Conservation (phyloP, 2,113 vertebrate genomes). For the Actenoides hombroni region DNA sequence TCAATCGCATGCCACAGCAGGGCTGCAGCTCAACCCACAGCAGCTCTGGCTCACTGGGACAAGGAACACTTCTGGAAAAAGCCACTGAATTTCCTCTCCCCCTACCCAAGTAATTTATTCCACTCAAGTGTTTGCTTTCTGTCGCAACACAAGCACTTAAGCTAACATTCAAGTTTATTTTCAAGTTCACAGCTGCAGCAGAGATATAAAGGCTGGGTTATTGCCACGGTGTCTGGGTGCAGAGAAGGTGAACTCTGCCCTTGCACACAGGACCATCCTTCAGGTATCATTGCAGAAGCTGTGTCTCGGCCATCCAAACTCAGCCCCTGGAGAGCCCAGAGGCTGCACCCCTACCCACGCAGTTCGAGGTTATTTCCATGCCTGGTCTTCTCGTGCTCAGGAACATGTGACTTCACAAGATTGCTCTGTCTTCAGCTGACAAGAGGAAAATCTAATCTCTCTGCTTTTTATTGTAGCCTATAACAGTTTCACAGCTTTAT, state of each 20-base stretch:
- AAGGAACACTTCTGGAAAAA: neutral
- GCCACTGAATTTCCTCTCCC: rapidly evolving
- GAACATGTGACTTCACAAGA: rapidly evolving
- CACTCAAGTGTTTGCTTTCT: neutral
- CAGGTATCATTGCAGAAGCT: rapidly evolving
- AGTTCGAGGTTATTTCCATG: neutral
- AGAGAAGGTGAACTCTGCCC: neutral
- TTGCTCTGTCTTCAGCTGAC: neutral
- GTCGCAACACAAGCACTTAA: neutral
- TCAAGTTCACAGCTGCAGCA: neutral
- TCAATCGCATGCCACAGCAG: rapidly evolving
- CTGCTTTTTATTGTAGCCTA: neutral
- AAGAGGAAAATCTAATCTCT: neutral
- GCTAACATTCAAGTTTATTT: neutral
- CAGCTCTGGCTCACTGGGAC: neutral
- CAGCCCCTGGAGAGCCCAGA: rapidly evolving
- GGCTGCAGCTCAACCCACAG: neutral
- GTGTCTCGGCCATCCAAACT: neutral
- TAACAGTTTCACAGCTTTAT: neutral
- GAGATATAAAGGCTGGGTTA: neutral
- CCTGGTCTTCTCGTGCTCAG: neutral
- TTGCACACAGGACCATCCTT: rapidly evolving
- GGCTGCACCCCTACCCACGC: no score
- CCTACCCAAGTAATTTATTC: neutral
- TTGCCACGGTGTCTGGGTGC: rapidly evolving